Evolutionary conservation across 2,797 vertebrate species (phyloP), one percentile per base, ranked within the genome.

Genomic region (Phyllotis vaccarum): DNA sequence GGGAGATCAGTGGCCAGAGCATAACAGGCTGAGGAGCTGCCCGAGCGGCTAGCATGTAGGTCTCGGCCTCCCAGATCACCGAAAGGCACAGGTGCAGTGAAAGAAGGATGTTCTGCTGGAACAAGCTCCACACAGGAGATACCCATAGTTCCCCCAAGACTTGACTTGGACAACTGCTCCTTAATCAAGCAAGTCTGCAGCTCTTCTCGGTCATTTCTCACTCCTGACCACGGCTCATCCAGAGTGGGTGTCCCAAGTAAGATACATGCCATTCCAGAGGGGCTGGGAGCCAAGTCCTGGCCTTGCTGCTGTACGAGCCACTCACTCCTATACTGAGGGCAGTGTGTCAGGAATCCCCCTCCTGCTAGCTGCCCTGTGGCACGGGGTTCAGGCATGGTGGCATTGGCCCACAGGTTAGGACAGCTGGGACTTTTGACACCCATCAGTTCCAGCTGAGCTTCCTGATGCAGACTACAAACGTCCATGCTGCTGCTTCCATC

Each of bases 111-210:
- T 86, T 93, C 97, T 29, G 6, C 1, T 0, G 29, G 52, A 22
- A 60, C 29, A 29, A 49, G 87, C 96, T 99, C 97, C 54, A 98
- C 97, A 90, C 97, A 98, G 74, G 98, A 98, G 94, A 98, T 2
- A 1, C 96, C 95, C 98, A 94, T 29, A 6, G 87, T 86, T 29
- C 81, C 81, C 0, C 0, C 2, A 0, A 31, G 60, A 76, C 76
- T 88, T 24, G 58, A 0, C 60, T 83, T 56, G 22, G 97, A 74
- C 54, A 94, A 91, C 49, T 92, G 95, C 58, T 96, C 97, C 89
- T 81, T 95, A 40, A 90, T 19, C 10, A 54, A 0, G 5, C 56
- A 88, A 0, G 49, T 89, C 54, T 94, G 93, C 8, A 96, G 85
- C 81, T 86, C 97, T 22, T 96, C 96, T 1, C 46, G 92, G 92